These are phyloP conservation scores for Oenanthe melanoleuca DNA, from an alignment of 2,113 vertebrate genomes.

Conservation along the genomic window DNA sequence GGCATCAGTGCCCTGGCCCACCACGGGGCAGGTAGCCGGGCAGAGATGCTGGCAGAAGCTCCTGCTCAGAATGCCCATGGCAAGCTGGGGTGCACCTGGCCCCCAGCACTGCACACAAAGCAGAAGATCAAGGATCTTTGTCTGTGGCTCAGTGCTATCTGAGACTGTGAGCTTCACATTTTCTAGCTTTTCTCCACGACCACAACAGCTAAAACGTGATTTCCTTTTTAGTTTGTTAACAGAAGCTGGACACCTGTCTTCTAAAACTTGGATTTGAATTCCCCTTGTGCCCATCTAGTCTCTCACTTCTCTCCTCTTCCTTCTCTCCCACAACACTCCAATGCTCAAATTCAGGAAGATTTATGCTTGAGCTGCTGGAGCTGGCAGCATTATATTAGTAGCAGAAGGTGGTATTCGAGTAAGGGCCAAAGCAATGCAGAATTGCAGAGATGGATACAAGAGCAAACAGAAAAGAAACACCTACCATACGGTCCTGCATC, in stretches of 20 bases:
- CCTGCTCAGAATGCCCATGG: background rate
- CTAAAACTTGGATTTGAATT: background rate
- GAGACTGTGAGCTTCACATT: background rate
- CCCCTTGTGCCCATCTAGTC: background rate
- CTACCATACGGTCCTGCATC: background rate
- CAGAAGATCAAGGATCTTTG: background rate
- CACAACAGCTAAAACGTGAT: background rate
- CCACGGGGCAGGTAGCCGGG: background rate
- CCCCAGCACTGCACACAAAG: background rate
- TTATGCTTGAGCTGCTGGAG: conserved; percentile 15
- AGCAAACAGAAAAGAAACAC: conserved; percentile 5
- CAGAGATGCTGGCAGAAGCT: background rate
- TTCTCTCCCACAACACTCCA: background rate
- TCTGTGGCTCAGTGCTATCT: background rate
- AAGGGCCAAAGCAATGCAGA: background rate
- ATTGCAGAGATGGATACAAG: background rate
- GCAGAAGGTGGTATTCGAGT: conserved; percentile 35
- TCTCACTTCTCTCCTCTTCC: background rate
- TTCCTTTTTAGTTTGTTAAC: background rate
- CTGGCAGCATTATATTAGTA: conserved; percentile 26
- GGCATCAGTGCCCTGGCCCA: fast-evolving
- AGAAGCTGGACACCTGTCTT: background rate
- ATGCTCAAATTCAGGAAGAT: conserved; percentile 1
- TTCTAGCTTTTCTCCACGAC: background rate
- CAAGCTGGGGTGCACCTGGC: background rate